These are phyloP conservation scores for Gymnothorax reevesii DNA, from an alignment of 2,797 vertebrate species.

Conservation along the genomic window DNA sequence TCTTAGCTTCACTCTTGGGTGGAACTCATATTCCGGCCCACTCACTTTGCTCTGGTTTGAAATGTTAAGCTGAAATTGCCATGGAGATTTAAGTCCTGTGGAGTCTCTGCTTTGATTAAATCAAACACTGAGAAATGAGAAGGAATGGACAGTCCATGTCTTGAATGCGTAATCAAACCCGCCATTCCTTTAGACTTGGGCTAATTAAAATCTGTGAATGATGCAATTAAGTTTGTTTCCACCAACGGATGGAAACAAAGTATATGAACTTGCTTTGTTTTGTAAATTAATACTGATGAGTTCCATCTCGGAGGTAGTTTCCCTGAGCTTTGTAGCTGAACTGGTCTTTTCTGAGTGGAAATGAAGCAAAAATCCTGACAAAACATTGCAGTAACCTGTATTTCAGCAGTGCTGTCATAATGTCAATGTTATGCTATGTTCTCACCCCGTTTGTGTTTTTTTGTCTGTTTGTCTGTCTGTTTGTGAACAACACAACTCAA, in stretches of 20 bases:
- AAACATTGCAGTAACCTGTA: neutral
- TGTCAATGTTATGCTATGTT: no score
- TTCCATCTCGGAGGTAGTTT: neutral
- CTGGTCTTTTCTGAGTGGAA: neutral
- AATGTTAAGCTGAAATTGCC: slow-evolving; percentile 4
- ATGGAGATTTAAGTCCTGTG: neutral
- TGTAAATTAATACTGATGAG: neutral
- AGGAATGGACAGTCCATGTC: neutral
- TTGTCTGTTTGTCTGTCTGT: no score
- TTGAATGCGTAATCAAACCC: neutral
- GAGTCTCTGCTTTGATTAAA: neutral
- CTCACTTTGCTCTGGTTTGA: neutral
- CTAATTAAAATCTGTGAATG: neutral
- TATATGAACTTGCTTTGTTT: neutral
- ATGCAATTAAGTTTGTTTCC: neutral
- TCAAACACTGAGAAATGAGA: neutral
- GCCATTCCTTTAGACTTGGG: neutral
- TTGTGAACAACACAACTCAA: no score
- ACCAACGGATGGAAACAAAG: neutral
- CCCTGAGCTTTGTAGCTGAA: neutral
- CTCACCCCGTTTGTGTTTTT: no score
- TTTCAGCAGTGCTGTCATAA: no score
- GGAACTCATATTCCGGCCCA: neutral
- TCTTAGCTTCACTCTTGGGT: neutral
- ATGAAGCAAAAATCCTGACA: neutral